Conservation (phyloP, 2,888 invertebrate genomes). For the Phortica okadai region DNA sequence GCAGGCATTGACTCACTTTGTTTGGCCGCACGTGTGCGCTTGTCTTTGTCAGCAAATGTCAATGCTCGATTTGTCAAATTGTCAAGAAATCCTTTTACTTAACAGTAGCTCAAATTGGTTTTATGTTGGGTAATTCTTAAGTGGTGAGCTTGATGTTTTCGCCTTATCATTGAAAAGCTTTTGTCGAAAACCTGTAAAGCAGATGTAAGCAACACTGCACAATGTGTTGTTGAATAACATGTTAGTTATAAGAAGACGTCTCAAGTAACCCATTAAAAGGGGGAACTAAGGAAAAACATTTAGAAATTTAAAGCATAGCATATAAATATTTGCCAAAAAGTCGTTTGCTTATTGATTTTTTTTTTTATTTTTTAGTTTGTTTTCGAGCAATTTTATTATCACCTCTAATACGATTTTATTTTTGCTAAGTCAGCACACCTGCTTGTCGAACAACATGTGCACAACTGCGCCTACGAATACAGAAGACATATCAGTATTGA, state of each 20-base stretch:
- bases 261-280: too few species aligned
- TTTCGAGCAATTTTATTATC: too few species aligned
- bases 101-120: constrained; percentile 14
- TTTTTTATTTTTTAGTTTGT: too few species aligned
- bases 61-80: constrained; percentile 68
- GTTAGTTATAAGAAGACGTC: too few species aligned
- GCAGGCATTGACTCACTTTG: constrained; percentile 18
- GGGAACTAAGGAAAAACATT: too few species aligned
- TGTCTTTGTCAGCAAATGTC: constrained; percentile 63
- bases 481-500: not conserved
- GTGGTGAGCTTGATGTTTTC: not conserved
- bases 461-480: constrained; percentile 6
- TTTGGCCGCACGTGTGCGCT: constrained; percentile 38
- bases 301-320: too few species aligned
- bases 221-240: too few species aligned
- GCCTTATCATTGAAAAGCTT: constrained; percentile 7
- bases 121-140: not conserved
- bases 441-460: not conserved
- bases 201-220: too few species aligned
- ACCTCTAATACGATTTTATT: too few species aligned
- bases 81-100: constrained; percentile 41
- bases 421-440: constrained; percentile 9
- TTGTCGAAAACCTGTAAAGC: not conserved
- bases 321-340: too few species aligned
- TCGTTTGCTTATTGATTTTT: too few species aligned